Conservation (phyloP, 2,888 invertebrate species). For the Drosophila mimica region DNA sequence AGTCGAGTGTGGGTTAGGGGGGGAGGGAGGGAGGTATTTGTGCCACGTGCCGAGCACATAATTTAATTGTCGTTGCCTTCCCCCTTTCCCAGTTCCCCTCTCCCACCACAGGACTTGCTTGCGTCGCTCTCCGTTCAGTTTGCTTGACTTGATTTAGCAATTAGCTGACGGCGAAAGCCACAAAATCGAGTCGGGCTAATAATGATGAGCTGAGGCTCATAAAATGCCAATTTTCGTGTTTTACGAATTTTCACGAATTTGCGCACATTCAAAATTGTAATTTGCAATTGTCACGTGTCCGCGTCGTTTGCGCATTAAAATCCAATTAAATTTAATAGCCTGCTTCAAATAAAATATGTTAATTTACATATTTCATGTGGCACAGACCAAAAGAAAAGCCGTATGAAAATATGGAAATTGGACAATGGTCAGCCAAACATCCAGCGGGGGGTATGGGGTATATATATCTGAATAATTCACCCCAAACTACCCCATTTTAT, state of each 20-base stretch:
- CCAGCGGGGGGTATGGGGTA: not conserved
- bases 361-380: constrained; percentile 64
- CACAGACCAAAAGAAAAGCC: constrained; percentile 21
- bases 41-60: constrained; percentile 53
- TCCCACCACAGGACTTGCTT: constrained; percentile 11
- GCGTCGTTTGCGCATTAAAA: constrained; percentile 53
- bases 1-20: not conserved
- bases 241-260: constrained; percentile 11
- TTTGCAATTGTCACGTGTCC: constrained; percentile 46
- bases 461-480: not conserved
- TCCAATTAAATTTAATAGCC: constrained; percentile 65
- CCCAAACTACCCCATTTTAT: not conserved
- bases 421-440: not conserved
- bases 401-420: constrained; percentile 37
- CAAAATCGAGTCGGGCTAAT: constrained; percentile 11
- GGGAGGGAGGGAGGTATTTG: constrained; percentile 1
- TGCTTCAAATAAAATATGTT: constrained; percentile 67
- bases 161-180: constrained; percentile 60
- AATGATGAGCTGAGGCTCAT: constrained; percentile 62
- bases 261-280: constrained; percentile 2
- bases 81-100: not conserved
- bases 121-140: constrained; percentile 31
- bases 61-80: constrained; percentile 63
- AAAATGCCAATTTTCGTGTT: constrained; percentile 57
- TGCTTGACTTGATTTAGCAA: constrained; percentile 69